phyloP scores from a whole-genome alignment of 2,113 vertebrate species.

The Hemichromis elongatus region DNA sequence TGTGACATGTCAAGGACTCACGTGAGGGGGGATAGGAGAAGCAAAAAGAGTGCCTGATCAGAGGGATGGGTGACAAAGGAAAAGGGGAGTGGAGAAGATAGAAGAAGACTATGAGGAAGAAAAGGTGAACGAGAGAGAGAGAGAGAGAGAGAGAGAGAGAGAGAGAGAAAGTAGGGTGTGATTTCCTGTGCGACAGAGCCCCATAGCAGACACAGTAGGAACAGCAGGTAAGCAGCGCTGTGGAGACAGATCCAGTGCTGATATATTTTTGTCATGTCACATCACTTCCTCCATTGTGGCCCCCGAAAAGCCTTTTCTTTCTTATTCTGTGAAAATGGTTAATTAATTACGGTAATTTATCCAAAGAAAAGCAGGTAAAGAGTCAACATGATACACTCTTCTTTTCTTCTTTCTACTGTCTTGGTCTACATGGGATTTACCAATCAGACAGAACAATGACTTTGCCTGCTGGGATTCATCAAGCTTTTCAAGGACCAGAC shows the following conservation, averaged over 20 bases:
- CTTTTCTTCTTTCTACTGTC: not conserved
- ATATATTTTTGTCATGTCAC: not conserved
- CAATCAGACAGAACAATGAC: not conserved
- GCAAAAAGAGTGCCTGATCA: constrained; percentile 36
- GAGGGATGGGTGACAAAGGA: constrained; percentile 53
- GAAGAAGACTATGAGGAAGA: not conserved
- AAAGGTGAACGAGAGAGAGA: constrained; percentile 7
- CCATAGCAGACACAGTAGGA: constrained; percentile 73
- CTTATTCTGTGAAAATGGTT: not conserved
- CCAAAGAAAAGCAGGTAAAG: not conserved
- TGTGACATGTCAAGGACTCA: constrained; percentile 46
- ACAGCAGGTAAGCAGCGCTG: constrained; percentile 57
- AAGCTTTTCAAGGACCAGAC: not conserved
- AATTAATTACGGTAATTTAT: not conserved
- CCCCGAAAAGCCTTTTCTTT: not conserved
- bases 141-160: not conserved
- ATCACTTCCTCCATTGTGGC: not conserved
- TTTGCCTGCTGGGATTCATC: not conserved
- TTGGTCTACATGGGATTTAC: not conserved
- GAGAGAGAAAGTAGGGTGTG: constrained; percentile 16
- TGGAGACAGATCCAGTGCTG: not conserved
- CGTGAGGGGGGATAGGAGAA: not conserved
- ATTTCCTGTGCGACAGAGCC: constrained; percentile 77
- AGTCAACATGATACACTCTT: not conserved
- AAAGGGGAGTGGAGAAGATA: constrained; percentile 18